Percentiles rank a stretch among this genome's conserved stretches.
phyloP scores from a whole-genome alignment of 2,113 vertebrate species.

The Ceyx margarethae region DNA sequence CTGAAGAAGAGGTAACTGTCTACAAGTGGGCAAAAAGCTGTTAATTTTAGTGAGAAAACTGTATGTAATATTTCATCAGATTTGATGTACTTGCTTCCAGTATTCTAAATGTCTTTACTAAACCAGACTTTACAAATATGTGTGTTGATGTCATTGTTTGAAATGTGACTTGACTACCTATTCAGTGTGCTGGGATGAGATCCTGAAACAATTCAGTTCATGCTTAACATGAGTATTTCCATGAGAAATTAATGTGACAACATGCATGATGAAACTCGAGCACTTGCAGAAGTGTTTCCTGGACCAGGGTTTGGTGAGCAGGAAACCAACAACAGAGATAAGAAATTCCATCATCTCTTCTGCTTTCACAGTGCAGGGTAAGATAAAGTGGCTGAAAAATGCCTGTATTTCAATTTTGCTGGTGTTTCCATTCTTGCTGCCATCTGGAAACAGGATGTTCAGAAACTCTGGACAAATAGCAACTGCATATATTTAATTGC shows the following conservation, averaged over 20 bases:
- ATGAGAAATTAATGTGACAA: slow-evolving; percentile 42
- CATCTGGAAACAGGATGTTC: slow-evolving; percentile 65
- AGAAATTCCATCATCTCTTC: slow-evolving; percentile 49
- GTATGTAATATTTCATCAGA: background rate
- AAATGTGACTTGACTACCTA: background rate
- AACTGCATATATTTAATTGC: too few relatives aligned
- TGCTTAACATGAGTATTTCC: slow-evolving; percentile 18
- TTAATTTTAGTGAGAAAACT: background rate
- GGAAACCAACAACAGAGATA: slow-evolving; percentile 42
- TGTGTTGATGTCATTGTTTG: background rate
- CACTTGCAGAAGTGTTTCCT: slow-evolving; percentile 28
- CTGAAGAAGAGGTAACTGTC: background rate
- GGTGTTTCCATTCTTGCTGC: slow-evolving; percentile 6
- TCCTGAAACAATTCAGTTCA: background rate
- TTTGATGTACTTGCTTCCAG: background rate
- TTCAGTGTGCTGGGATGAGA: background rate
- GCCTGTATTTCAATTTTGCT: slow-evolving; percentile 33
- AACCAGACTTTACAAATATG: background rate
- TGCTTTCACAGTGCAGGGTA: slow-evolving; percentile 7
- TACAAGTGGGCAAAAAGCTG: background rate
- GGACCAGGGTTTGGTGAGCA: slow-evolving; percentile 17
- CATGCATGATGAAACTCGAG: slow-evolving; percentile 45
- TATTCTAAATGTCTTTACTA: background rate
- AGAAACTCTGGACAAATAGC: background rate
- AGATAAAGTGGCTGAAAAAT: slow-evolving; percentile 41